Evolutionary conservation across 2,888 invertebrate genomes (phyloP).

Genomic region (Ophraella communa): DNA sequence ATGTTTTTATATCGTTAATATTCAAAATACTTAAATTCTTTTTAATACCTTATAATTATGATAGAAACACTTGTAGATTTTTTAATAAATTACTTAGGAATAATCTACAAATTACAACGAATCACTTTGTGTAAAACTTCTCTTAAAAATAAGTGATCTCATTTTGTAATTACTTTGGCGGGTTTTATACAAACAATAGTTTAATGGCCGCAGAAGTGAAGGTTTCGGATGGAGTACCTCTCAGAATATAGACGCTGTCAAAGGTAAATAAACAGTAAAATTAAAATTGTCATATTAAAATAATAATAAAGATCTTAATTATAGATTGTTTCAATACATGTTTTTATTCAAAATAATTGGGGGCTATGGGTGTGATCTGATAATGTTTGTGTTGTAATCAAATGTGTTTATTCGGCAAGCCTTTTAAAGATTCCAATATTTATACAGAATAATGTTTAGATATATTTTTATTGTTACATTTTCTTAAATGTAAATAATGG

Average conservation of each 20-base stretch:
- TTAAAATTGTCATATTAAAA: slow-evolving; percentile 10
- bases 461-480: not conserved
- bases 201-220: slow-evolving; percentile 58
- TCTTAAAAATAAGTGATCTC: slow-evolving; percentile 2
- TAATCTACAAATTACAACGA: not conserved
- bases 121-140: not conserved
- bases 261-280: slow-evolving; percentile 34
- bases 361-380: slow-evolving; percentile 33
- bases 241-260: slow-evolving; percentile 48
- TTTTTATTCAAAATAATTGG: not conserved
- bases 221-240: slow-evolving; percentile 51
- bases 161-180: slow-evolving; percentile 37
- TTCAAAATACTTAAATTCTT: slow-evolving; percentile 24
- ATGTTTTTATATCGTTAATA: slow-evolving; percentile 22
- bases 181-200: slow-evolving; percentile 45
- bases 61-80: not conserved
- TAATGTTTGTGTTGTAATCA: slow-evolving; percentile 32
- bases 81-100: not conserved
- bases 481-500: not conserved
- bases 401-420: slow-evolving; percentile 17
- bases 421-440: not conserved
- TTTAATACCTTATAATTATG: slow-evolving; percentile 14
- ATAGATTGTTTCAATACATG: not conserved
- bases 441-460: not conserved
- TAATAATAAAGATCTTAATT: not conserved